Evolutionary conservation across 2,797 vertebrate species (phyloP), one percentile per base, ranked within the genome.

Genomic region (Thaleichthys pacificus): DNA sequence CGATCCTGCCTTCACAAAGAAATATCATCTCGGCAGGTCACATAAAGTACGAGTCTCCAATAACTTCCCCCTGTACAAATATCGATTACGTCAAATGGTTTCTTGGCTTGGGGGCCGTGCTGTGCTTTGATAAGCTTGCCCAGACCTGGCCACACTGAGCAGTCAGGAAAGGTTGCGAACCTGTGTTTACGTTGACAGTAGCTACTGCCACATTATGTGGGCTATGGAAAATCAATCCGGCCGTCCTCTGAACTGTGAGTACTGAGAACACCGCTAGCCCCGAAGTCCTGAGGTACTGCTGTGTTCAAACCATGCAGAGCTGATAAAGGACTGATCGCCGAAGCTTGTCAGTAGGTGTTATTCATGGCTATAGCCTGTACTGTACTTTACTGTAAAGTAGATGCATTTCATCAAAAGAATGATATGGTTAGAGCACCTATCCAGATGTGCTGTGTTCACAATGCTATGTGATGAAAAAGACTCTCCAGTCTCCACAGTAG

Each of bases 101-200:
- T 77, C 82, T 78, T 74, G 75, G 84, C 83, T 82, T 58, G 15
- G 73, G 81, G 88, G 88, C 84, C 75, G 84, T 88, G 84, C 78
- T 54, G 78, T 86, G 85, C 85, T 87, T 87, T 86, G 85, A 86
- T 81, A 82, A 87, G 84, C 77, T 77, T 56, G 15, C 19, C 82
- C 83, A 84, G 76, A 62, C 42, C 11, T 47, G 14, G 42, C 9
- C 80, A 82, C 80, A 82, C 77, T 42, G 68, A 81, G 77, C 79
- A 85, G 75, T 78, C 85, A 81, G 84, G 88, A 81, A 87, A 89
- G 80, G 78, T 26, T 65, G 60, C 81, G 79, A 87, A 84, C 79
- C 83, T 84, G 66, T 87, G 82, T 88, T 91, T 89, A 87, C 82
- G 86, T 86, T 88, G 85, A 81, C 79, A 77, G 74, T 47, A 47